Conservation (phyloP, 2,797 vertebrate species). For the Pseudocheirus occidentalis region DNA sequence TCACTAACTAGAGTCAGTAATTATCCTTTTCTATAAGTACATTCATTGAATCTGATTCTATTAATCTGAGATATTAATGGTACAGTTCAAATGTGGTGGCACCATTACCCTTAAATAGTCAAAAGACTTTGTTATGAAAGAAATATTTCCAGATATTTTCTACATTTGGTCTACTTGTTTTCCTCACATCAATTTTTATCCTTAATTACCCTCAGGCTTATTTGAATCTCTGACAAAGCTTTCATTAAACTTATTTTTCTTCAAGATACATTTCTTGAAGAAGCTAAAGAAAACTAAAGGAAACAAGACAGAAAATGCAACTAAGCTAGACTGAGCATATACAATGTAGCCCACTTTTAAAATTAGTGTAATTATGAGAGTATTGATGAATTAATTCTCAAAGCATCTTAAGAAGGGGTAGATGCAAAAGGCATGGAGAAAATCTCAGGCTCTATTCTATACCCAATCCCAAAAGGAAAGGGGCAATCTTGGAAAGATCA, state of each 20-base stretch:
- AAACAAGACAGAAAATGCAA: background rate
- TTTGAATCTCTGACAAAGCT: background rate
- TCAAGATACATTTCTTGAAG: background rate
- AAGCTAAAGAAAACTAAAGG: background rate
- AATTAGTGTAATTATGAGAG: background rate
- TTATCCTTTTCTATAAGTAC: background rate
- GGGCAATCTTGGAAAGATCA: background rate
- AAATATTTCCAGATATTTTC: background rate
- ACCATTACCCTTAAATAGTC: background rate
- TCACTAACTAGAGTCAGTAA: background rate
- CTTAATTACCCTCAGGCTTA: background rate
- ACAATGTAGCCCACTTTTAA: background rate
- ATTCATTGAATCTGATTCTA: background rate
- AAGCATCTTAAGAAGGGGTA: too few species aligned
- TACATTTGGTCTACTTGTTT: background rate
- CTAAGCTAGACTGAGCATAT: background rate
- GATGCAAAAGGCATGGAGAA: background rate
- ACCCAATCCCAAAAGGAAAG: background rate
- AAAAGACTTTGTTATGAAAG: background rate
- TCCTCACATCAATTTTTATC: background rate
- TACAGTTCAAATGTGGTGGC: background rate
- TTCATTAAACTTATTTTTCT: background rate
- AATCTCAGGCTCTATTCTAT: background rate
- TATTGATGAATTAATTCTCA: background rate
- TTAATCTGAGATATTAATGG: background rate